These are phyloP conservation scores for Felis catus DNA, from an alignment of 2,113 vertebrate genomes.

Conservation along the genomic window F.catus_Fca126_mat1.0 CM031413.1:156966001-156966500, in stretches of 20 bases:
- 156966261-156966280: accelerated
- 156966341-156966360: not conserved
- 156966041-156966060: accelerated
- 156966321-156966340: not conserved
- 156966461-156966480: not conserved
- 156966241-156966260: not conserved
- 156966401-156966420: not conserved
- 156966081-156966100: not conserved
- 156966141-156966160: not conserved
- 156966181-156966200: not conserved
- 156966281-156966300: no score
- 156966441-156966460: slow-evolving; percentile 56
- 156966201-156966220: not conserved
- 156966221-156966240: not conserved
- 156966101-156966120: no score
- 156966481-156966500: not conserved
- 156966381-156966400: not conserved
- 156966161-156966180: not conserved
- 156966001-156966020: not conserved
- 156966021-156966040: not conserved
- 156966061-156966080: not conserved
- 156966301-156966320: not conserved
- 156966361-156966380: not conserved
- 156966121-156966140: not conserved
- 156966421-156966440: not conserved